Conservation (phyloP, 2,797 vertebrate genomes). For the Phylloscopus collybita region DNA sequence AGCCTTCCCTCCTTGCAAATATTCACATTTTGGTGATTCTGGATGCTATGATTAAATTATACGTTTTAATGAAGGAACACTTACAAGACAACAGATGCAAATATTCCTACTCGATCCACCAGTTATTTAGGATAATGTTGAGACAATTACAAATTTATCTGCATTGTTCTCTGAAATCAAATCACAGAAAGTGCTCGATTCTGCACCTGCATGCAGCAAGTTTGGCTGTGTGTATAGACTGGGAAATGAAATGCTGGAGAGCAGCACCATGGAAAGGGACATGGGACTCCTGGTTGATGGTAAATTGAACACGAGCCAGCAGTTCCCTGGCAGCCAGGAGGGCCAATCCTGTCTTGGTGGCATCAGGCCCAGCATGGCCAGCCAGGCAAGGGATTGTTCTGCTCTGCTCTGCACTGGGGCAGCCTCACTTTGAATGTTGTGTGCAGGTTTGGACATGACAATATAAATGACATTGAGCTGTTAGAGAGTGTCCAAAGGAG, state of each 20-base stretch:
- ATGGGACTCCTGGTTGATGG: accelerated
- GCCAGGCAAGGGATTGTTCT: accelerated
- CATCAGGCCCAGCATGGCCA: accelerated
- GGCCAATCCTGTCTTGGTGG: accelerated
- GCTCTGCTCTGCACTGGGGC: accelerated
- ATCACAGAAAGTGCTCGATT: neutral
- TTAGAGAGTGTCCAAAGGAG: neutral
- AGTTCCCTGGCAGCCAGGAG: neutral
- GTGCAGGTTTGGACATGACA: too few species aligned
- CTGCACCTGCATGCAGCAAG: neutral
- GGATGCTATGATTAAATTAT: neutral
- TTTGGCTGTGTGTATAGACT: neutral
- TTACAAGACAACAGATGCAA: neutral
- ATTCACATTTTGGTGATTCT: neutral
- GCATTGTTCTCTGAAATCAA: neutral
- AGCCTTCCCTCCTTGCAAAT: neutral
- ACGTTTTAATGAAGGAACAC: neutral
- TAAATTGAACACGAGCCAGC: neutral
- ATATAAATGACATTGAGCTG: neutral
- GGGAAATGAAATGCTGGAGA: neutral
- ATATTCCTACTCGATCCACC: neutral
- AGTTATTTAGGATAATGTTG: neutral
- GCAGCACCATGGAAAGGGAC: accelerated
- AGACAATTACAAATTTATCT: neutral
- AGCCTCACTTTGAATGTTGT: neutral